Evolutionary conservation across 2,113 vertebrate genomes (phyloP).

Genomic region (Cynocephalus volans): DNA sequence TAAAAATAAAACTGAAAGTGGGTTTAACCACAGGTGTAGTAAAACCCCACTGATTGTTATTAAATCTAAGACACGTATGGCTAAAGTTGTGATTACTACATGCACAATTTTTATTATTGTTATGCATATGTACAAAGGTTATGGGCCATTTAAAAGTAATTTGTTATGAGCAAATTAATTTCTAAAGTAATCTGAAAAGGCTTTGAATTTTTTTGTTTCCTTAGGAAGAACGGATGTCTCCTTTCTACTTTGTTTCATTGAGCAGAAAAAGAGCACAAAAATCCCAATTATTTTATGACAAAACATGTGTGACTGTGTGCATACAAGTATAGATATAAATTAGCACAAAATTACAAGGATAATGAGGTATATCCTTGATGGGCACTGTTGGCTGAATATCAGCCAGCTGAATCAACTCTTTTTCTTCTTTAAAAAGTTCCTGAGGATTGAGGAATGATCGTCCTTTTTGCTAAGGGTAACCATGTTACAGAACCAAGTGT

Average conservation of each 20-base stretch:
- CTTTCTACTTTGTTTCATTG: neutral
- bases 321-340: neutral
- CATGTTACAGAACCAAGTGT: neutral
- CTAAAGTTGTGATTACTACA: neutral
- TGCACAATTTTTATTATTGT: constrained; percentile 38
- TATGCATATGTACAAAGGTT: neutral
- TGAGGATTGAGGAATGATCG: neutral
- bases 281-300: neutral
- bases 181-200: constrained; percentile 15
- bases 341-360: neutral
- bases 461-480: rapidly evolving
- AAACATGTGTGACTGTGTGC: neutral
- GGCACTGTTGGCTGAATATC: neutral
- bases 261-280: neutral
- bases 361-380: neutral
- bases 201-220: neutral
- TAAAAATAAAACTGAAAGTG: constrained; percentile 26
- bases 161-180: constrained; percentile 31
- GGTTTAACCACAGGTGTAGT: neutral
- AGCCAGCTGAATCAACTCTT: neutral
- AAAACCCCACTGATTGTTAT: neutral
- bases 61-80: neutral
- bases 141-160: neutral
- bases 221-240: neutral
- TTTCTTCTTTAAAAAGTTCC: neutral